Conservation (phyloP, 2,113 vertebrate genomes). For the Sceloporus tristichus region DNA sequence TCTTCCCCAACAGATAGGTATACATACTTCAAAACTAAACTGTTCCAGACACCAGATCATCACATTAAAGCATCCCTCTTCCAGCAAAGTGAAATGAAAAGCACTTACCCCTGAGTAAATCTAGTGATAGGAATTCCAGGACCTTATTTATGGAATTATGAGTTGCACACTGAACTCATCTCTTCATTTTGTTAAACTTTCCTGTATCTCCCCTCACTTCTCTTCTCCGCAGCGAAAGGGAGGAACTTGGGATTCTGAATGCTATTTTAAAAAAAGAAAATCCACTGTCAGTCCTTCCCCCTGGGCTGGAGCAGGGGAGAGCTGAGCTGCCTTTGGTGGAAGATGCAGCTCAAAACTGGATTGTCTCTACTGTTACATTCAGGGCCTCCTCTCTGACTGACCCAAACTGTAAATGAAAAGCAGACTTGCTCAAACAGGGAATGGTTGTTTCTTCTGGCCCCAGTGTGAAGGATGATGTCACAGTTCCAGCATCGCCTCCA, state of each 20-base stretch:
- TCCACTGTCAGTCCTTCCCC: conserved; percentile 5
- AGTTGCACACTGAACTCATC: conserved; percentile 55
- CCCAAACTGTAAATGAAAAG: conserved; percentile 77
- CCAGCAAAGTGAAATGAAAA: neutral
- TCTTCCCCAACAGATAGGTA: neutral
- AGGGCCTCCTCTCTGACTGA: conserved; percentile 55
- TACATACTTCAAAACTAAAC: neutral
- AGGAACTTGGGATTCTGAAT: neutral
- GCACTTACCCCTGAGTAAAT: conserved; percentile 75
- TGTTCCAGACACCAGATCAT: neutral
- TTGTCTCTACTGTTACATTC: conserved; percentile 56
- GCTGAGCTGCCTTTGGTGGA: conserved; percentile 51
- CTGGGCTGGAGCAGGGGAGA: conserved; percentile 14
- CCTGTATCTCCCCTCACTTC: neutral
- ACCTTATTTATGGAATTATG: neutral
- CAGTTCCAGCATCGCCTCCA: conserved; percentile 48
- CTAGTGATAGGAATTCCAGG: conserved; percentile 39
- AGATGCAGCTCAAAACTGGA: conserved; percentile 60
- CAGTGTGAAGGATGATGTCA: conserved; percentile 73
- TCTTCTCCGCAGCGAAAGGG: rapidly evolving
- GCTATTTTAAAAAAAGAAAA: neutral
- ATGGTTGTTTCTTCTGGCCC: conserved; percentile 66
- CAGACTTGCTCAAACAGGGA: conserved; percentile 60
- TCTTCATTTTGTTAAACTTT: neutral
- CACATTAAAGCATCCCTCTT: rapidly evolving